Evolutionary conservation across 2,888 invertebrate genomes (phyloP), one percentile per base, ranked within the genome.

Genomic region (Harmothoe impar): DNA sequence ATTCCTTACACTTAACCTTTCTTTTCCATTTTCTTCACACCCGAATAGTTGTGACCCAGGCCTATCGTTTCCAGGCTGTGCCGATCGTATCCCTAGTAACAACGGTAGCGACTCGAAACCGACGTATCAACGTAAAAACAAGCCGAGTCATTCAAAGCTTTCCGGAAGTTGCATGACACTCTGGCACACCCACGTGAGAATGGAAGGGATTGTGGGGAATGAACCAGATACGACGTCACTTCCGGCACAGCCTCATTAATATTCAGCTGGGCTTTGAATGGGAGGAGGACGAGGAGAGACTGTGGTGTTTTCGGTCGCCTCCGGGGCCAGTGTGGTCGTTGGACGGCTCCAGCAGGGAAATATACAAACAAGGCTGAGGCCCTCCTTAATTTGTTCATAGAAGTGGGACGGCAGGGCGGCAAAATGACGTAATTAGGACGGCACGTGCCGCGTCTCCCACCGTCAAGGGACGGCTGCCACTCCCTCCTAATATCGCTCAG

Each of bases 361-460:
- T 17, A 12, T 72, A 72, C n/a, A 72, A 72, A 72, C 62, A n/a
- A 12, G n/a, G 23, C 3, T n/a, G 62, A n/a, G 23, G n/a, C 20
- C 62, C 23, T 62, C n/a, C 62, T n/a, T 62, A 62, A 62, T 62
- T 20, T n/a, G 62, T 72, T 3, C 31, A 29, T 72, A 72, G 72
- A 15, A 29, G 72, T 29, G 72, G 29, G 72, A 29, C 31, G 72
- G 29, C n/a, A 25, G 72, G 25, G 29, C 25, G 29, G 31, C n/a
- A 29, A 72, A 72, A 72, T 72, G 72, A 72, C 25, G 72, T 72
- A 72, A 72, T 72, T 72, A 72, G 72, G 72, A 25, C 72, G 15
- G 29, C 15, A 72, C 25, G 72, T 29, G 72, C 31, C 25, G 72
- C n/a, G 7, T 29, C n/a, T 29, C 25, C 5, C 25, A 25, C 29